These are phyloP conservation scores for Synanthedon andrenaeformis DNA, from an alignment of 2,888 invertebrate species.

Conservation along the genomic window DNA sequence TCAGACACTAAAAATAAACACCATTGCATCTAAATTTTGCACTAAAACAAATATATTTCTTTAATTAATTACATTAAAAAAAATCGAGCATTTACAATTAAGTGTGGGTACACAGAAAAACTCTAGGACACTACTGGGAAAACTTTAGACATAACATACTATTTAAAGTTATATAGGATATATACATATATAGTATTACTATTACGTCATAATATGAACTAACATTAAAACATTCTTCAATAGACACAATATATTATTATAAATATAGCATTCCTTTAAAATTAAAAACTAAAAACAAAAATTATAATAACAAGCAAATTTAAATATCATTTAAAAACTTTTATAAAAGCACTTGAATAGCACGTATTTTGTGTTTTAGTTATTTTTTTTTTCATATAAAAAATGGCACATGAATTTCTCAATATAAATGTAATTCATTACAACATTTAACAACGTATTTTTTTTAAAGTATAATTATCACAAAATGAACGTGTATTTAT, in stretches of 20 bases:
- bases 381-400: slow-evolving; percentile 29
- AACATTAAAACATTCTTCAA: slow-evolving; percentile 18
- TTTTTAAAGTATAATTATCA: slow-evolving; percentile 30
- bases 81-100: background rate
- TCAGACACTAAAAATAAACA: background rate
- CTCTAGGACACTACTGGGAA: slow-evolving; percentile 15
- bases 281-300: slow-evolving; percentile 22
- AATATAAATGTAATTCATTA: slow-evolving; percentile 45
- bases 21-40: background rate
- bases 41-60: background rate
- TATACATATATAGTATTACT: slow-evolving; percentile 8
- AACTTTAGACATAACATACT: slow-evolving; percentile 7
- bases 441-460: slow-evolving; percentile 43
- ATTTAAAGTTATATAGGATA: slow-evolving; percentile 4
- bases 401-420: slow-evolving; percentile 58
- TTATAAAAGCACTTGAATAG: slow-evolving; percentile 65
- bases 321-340: slow-evolving; percentile 58
- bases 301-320: slow-evolving; percentile 63
- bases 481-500: slow-evolving; percentile 37
- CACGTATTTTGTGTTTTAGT: slow-evolving; percentile 35
- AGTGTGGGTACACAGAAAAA: background rate
- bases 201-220: slow-evolving; percentile 2
- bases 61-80: background rate
- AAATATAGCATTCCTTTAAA: slow-evolving; percentile 33
- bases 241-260: slow-evolving; percentile 15